phyloP scores from a whole-genome alignment of 2,797 vertebrate genomes.

The Neosilurus hyrtlii region DNA sequence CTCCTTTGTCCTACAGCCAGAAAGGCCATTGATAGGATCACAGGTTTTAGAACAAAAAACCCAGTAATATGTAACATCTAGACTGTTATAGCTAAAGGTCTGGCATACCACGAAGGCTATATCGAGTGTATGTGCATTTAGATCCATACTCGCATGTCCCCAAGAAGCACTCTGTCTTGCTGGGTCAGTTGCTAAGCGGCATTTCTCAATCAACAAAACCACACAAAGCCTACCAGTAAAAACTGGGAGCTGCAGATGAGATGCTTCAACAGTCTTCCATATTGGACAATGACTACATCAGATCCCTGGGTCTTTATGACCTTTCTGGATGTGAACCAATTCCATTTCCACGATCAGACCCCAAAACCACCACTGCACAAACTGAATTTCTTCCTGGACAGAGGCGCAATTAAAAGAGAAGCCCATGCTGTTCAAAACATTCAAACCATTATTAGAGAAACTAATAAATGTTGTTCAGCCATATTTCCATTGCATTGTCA shows the following conservation, averaged over 20 bases:
- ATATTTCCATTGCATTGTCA: too few relatives aligned
- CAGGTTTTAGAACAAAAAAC: background rate
- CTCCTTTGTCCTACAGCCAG: background rate
- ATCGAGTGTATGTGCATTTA: background rate
- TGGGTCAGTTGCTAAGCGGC: background rate
- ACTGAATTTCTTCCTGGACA: background rate
- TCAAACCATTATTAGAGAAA: too few relatives aligned
- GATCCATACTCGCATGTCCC: background rate
- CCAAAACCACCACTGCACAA: background rate
- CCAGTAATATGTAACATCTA: background rate
- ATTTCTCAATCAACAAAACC: background rate
- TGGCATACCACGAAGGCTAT: background rate
- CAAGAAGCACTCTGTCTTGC: background rate
- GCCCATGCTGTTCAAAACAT: too few relatives aligned
- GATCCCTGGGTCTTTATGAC: background rate
- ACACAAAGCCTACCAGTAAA: background rate
- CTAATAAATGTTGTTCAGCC: too few relatives aligned
- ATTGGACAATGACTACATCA: background rate
- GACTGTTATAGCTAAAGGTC: background rate
- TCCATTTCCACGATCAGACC: background rate
- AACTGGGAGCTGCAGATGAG: background rate
- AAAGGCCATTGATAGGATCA: background rate
- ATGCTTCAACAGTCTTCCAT: background rate
- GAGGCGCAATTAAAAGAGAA: background rate
- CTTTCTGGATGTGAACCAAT: background rate